phyloP scores from a whole-genome alignment of 2,113 vertebrate genomes.

The zebrafish (Danio rerio) region GRCz12tu NC_133199.1:29085501-29086000 shows the following conservation, averaged over 20 bases:
- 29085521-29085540: background rate
- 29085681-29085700: conserved; percentile 12
- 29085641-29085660: background rate
- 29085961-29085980: no score
- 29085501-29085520: no score
- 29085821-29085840: no score
- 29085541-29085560: background rate
- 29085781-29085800: background rate
- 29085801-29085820: no score
- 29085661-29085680: background rate
- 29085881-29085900: no score
- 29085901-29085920: no score
- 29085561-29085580: conserved; percentile 12
- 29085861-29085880: no score
- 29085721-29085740: background rate
- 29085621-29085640: conserved; percentile 22
- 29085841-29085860: no score
- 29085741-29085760: background rate
- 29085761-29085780: background rate
- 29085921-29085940: no score
- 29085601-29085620: conserved; percentile 11
- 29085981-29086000: no score
- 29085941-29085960: no score
- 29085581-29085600: conserved; percentile 16
- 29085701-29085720: background rate